These are phyloP conservation scores for Hyppa rectilinea DNA, from an alignment of 2,888 invertebrate species.

Conservation along the genomic window DNA sequence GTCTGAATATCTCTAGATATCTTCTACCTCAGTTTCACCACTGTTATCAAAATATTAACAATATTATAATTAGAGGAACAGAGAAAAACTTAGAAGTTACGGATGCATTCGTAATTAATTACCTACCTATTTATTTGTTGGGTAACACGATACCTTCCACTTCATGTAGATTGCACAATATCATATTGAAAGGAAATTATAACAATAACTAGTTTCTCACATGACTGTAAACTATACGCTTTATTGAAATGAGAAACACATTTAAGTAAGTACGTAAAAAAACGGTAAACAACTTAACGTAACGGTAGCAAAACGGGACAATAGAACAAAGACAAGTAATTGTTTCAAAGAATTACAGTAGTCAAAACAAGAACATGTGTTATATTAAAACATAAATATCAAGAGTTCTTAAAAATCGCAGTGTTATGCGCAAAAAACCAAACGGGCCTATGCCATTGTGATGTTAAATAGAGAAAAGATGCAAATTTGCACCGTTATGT, in stretches of 20 bases:
- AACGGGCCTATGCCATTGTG: constrained; percentile 79
- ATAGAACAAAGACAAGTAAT: constrained; percentile 69
- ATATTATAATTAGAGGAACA: background rate
- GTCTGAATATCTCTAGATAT: background rate
- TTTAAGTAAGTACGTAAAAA: constrained; percentile 36
- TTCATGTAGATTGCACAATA: constrained; percentile 1
- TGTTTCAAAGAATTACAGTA: constrained; percentile 76
- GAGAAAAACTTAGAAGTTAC: background rate
- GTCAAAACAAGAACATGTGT: constrained; percentile 81
- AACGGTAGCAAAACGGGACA: constrained; percentile 61
- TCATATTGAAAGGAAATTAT: constrained; percentile 12
- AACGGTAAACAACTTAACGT: constrained; percentile 56
- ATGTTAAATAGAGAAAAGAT: constrained; percentile 83
- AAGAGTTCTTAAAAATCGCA: constrained; percentile 69
- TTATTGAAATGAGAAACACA: constrained; percentile 36
- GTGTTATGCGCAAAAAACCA: constrained; percentile 62
- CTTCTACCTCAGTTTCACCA: background rate
- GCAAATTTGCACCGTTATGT: constrained; percentile 87
- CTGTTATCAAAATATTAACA: background rate
- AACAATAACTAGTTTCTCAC: constrained; percentile 15
- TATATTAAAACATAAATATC: constrained; percentile 69
- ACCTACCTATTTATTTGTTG: constrained; percentile 1
- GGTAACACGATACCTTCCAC: background rate
- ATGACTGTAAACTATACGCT: constrained; percentile 31
- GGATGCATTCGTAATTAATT: constrained; percentile 8